phyloP scores from a whole-genome alignment of 2,888 invertebrate species.

The Sepioteuthis lessoniana region DNA sequence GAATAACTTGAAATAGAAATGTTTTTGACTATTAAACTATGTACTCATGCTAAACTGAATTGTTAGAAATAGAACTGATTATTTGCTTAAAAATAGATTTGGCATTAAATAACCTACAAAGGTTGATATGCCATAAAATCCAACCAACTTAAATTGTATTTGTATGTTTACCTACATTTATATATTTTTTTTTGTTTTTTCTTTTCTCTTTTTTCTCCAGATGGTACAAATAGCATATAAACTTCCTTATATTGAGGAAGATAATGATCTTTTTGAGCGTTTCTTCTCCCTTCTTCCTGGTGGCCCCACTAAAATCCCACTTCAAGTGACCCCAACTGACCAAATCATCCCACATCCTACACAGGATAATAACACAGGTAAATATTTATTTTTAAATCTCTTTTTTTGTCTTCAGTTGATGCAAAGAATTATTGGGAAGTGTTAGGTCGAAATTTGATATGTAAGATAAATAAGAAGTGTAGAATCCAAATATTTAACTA shows the following conservation, averaged over 20 bases:
- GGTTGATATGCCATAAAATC: too few species aligned
- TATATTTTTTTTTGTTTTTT: neutral
- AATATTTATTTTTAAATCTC: neutral
- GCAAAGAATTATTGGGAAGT: neutral
- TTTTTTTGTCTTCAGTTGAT: neutral
- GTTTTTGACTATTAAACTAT: too few species aligned
- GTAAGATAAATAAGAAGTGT: too few species aligned
- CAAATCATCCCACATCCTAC: neutral
- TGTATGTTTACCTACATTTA: neutral
- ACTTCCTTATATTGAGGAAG: constrained; percentile 37
- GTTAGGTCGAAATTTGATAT: too few species aligned
- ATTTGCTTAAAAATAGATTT: too few species aligned
- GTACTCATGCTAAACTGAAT: too few species aligned
- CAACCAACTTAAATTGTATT: too few species aligned
- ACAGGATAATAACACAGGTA: neutral
- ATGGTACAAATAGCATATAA: neutral
- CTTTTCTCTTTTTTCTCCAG: neutral
- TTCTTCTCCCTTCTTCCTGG: constrained; percentile 11
- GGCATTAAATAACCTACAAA: too few species aligned
- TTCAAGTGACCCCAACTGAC: neutral
- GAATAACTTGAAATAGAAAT: too few species aligned
- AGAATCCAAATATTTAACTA: too few species aligned
- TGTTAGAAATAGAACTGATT: too few species aligned
- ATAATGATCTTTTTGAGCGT: constrained; percentile 38
- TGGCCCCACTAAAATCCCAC: neutral